phyloP scores from a whole-genome alignment of 1,140 invertebrate genomes.

The Macrocentrus cingulum region DNA sequence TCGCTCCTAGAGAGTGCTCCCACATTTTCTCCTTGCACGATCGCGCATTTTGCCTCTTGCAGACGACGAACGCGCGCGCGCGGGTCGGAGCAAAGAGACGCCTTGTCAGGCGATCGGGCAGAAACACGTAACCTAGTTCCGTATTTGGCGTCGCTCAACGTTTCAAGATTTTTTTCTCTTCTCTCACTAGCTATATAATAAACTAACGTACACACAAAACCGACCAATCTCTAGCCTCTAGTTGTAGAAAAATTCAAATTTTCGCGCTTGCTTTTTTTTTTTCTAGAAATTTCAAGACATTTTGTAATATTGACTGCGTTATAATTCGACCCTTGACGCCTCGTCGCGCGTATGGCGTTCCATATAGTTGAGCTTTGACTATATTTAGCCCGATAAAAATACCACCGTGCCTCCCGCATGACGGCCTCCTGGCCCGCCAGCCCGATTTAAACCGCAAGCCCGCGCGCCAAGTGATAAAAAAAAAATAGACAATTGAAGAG shows the following conservation, averaged over 20 bases:
- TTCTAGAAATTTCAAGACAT: too few species aligned
- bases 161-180: conserved; percentile 20
- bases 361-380: conserved; percentile 48
- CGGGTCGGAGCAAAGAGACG: not conserved
- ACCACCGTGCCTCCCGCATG: conserved; percentile 54
- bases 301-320: too few species aligned
- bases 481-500: not conserved
- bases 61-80: not conserved
- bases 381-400: conserved; percentile 59
- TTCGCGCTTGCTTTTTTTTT: too few species aligned
- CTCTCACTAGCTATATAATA: too few species aligned
- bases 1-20: not conserved
- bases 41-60: not conserved
- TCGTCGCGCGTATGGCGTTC: too few species aligned
- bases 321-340: too few species aligned
- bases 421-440: conserved; percentile 53
- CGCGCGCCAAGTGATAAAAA: not conserved
- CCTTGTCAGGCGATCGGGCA: conserved; percentile 14
- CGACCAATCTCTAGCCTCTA: too few species aligned
- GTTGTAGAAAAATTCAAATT: too few species aligned
- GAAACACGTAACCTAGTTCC: conserved; percentile 37
- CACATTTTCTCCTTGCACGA: conserved; percentile 3
- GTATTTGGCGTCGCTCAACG: conserved; percentile 30
- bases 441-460: conserved; percentile 51
- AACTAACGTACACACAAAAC: too few species aligned